These are phyloP conservation scores for Meiosimyza platycephala DNA, from an alignment of 2,888 invertebrate genomes.

Conservation along the genomic window DNA sequence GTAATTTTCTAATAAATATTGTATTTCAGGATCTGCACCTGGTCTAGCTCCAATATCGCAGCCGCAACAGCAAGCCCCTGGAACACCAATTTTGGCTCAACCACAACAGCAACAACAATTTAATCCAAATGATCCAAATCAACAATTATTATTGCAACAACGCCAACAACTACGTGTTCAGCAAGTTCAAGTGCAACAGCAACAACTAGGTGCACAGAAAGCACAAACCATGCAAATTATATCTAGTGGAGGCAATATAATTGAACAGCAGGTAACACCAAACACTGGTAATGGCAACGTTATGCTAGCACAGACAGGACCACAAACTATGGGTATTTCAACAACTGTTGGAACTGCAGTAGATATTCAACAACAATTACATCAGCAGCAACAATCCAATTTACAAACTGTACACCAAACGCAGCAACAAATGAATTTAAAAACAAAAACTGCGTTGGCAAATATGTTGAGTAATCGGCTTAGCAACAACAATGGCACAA, in stretches of 20 bases:
- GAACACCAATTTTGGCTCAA: constrained; percentile 32
- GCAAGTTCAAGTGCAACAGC: constrained; percentile 54
- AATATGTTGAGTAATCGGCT: constrained; percentile 91
- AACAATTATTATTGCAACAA: constrained; percentile 63
- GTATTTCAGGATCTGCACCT: constrained; percentile 55
- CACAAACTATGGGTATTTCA: constrained; percentile 57
- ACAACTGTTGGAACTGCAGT: constrained; percentile 42
- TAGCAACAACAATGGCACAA: constrained; percentile 68
- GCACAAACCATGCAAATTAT: constrained; percentile 63
- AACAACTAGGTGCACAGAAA: constrained; percentile 45
- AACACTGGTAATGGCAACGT: constrained; percentile 58
- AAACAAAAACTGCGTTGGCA: constrained; percentile 94
- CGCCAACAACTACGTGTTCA: constrained; percentile 64
- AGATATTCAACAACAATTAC: constrained; percentile 41
- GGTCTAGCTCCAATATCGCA: constrained; percentile 64
- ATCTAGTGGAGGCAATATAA: constrained; percentile 54
- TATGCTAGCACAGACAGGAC: constrained; percentile 47
- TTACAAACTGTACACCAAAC: constrained; percentile 63
- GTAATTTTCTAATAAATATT: neutral
- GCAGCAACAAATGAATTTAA: constrained; percentile 76
- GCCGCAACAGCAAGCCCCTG: constrained; percentile 47
- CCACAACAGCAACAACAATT: constrained; percentile 47
- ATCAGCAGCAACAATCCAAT: constrained; percentile 62
- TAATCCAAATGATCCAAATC: constrained; percentile 63
- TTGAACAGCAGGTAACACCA: constrained; percentile 58